Evolutionary conservation across 1,140 invertebrate species (phyloP), one percentile per base, ranked within the genome.

Genomic region (Drosophila murphyi): DNA sequence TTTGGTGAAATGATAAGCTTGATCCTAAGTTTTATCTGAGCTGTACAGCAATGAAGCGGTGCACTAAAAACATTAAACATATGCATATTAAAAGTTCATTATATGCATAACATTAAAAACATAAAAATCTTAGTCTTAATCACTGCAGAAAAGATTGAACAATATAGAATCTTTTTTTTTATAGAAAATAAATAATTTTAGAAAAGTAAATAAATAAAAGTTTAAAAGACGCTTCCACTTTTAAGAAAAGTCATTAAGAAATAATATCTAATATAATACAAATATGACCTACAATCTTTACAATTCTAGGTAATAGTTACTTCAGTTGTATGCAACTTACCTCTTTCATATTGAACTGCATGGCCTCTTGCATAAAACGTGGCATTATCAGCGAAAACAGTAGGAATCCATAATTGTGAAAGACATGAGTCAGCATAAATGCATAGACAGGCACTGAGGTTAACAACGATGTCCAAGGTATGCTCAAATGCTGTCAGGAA

Each of bases 351-450:
- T 76, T 64, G 12, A 87, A 76, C 32, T 72, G 65, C 87, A 92
- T 83, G 10, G 90, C 83, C 12, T 92, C 91, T 0, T 76, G 75
- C 68, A 92, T 78, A 43, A 91, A 91, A 28, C 90, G 63, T 2
- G 91, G 91, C 67, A 92, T 55, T 32, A 73, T 31, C 10, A 83
- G 39, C 0, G 70, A 59, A 0, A 92, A 29, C 2, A 92, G 37
- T 31, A 92, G 72, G 7, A 81, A 80, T 5, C 75, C 83, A 59
- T 81, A 92, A 45, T 64, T 91, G 34, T 92, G 90, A 5, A 86
- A 91, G 31, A 87, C 43, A 28, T 92, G 91, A 7, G 91, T 92
- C n/a, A 92, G 54, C 4, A 90, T 39, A 31, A 92, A 92, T 0
- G 87, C 82, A 7, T 78, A 77, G 0, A 77, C 74, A 1, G 90